Conservation (phyloP, 2,113 vertebrate genomes). For the Fregetta grallaria region DNA sequence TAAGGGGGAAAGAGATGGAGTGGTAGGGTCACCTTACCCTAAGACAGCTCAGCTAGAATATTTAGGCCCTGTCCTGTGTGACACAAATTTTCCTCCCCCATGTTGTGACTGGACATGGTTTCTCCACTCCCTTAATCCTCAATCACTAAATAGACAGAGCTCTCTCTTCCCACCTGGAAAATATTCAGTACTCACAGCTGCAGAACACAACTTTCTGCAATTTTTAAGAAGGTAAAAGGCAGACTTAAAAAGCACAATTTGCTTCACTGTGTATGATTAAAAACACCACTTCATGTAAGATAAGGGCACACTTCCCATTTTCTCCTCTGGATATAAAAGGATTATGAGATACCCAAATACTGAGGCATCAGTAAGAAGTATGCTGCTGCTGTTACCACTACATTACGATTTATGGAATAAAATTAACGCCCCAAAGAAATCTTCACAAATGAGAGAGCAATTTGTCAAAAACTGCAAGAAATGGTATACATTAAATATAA, state of each 20-base stretch:
- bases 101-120: neutral
- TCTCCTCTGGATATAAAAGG: constrained; percentile 12
- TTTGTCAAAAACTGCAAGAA: constrained; percentile 70
- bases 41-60: neutral
- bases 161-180: neutral
- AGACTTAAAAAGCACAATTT: constrained; percentile 34
- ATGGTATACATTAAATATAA: constrained; percentile 73
- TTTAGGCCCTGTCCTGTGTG: neutral
- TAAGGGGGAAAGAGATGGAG: neutral
- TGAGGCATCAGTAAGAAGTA: constrained; percentile 47
- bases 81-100: neutral
- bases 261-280: constrained; percentile 24
- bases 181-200: neutral
- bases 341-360: neutral
- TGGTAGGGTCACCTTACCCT: neutral
- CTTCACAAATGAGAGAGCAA: constrained; percentile 58
- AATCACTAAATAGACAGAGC: neutral
- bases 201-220: neutral
- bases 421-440: constrained; percentile 48
- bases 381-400: constrained; percentile 21
- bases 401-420: constrained; percentile 50
- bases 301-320: neutral
- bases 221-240: neutral
- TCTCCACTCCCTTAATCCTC: neutral
- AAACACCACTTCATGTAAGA: neutral